Percentiles rank a stretch among this genome's conserved stretches.
Conservation (phyloP, 2,797 vertebrate genomes). For the Delichon dasypus region DNA sequence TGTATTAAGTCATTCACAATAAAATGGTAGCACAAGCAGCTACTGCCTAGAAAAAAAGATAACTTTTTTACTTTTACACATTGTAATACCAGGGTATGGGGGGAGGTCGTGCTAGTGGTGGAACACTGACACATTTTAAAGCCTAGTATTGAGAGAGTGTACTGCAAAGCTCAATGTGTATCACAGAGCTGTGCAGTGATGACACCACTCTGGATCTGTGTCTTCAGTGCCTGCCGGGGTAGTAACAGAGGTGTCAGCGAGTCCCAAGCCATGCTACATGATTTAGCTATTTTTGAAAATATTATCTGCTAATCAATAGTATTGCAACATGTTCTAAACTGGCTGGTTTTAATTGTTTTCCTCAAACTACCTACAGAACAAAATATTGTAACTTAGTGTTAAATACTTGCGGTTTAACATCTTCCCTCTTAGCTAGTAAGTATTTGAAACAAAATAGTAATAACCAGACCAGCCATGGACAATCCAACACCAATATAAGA, state of each 20-base stretch:
- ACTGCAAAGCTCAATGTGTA: not conserved
- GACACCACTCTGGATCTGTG: not conserved
- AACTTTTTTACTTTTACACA: not conserved
- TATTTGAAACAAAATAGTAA: slow-evolving; percentile 76
- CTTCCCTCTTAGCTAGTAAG: slow-evolving; percentile 74
- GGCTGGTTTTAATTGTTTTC: not conserved
- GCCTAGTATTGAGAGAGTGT: not conserved
- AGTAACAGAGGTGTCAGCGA: fast-evolving
- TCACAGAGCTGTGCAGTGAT: not conserved
- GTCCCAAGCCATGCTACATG: not conserved
- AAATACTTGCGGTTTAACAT: not conserved
- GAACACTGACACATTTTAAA: not conserved
- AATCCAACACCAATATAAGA: slow-evolving; percentile 70
- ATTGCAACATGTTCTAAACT: not conserved
- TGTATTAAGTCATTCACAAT: not conserved
- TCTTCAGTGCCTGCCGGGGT: not conserved
- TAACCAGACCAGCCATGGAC: slow-evolving; percentile 71
- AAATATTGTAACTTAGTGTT: not conserved
- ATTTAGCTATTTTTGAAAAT: not conserved
- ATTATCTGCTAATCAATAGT: not conserved
- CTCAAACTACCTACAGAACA: not conserved
- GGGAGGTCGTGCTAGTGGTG: not conserved
- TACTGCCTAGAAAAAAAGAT: not conserved
- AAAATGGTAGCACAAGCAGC: not conserved
- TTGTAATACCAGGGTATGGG: not conserved